Evolutionary conservation across 2,888 invertebrate genomes (phyloP), one percentile per base, ranked within the genome.

Genomic region (Urechis unicinctus): DNA sequence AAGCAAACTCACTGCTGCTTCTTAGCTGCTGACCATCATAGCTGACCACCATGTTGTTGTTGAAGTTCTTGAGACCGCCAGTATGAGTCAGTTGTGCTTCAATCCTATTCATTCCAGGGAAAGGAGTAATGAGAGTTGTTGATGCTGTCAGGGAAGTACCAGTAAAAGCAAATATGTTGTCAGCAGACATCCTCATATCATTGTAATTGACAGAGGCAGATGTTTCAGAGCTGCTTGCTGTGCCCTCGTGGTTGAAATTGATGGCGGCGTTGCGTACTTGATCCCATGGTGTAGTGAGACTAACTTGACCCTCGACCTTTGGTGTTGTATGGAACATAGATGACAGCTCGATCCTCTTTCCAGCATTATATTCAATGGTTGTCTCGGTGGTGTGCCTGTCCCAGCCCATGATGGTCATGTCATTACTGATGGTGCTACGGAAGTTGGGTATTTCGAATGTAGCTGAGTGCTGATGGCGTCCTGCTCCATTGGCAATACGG

Each of bases 321-420:
- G 43, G 50, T 17, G 24, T 30, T 22, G 44, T n/a, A 17, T 21
- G 21, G 36, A 55, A 29, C 17, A 41, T 42, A 9, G 50, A 9
- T 1, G 26, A 30, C 29, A 55, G 24, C 24, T 55, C 50, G 26
- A 55, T 44, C 50, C 44, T 50, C 30, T 44, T 42, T 24, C 54
- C 57, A 2, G 0, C 28, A 13, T 42, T 49, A 46, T 57, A 57
- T 36, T 36, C 17, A 9, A 36, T 13, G 9, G 9, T 17, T 13
- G 36, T 36, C 36, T 36, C 17, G 36, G 9, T 36, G 36, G 36
- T 13, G 36, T 36, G 36, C 36, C 9, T 36, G 9, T 36, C 9
- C 36, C 36, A 36, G 9, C 36, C 36, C 9, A 9, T 9, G 17
- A 36, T 36, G 9, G 9, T 36, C 36, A 36, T 36, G 9, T 36